Evolutionary conservation across 2,888 invertebrate species (phyloP).

Genomic region (Amaurobius ferox): DNA sequence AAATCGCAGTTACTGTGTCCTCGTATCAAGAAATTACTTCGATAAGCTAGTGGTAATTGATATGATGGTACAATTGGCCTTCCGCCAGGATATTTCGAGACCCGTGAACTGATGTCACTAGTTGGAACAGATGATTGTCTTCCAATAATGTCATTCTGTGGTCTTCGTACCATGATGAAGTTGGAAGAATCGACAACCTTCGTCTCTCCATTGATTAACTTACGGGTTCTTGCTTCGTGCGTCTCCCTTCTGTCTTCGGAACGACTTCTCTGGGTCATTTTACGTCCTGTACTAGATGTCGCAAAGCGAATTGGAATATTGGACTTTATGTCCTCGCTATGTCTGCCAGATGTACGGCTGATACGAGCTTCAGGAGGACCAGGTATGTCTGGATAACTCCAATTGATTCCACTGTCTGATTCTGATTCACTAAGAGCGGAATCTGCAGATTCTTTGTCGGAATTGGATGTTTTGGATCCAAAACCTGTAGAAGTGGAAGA

Average conservation of each 20-base stretch:
- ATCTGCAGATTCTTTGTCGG: constrained; percentile 65
- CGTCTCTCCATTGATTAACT: constrained; percentile 38
- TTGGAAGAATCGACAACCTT: constrained; percentile 67
- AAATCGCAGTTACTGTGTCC: constrained; percentile 73
- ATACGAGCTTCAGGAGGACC: constrained; percentile 17
- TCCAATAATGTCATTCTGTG: not conserved
- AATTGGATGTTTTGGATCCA: constrained; percentile 50
- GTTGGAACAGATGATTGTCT: constrained; percentile 1
- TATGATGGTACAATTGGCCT: constrained; percentile 55
- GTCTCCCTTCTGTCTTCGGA: constrained; percentile 66
- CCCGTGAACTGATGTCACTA: constrained; percentile 1
- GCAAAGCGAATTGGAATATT: constrained; percentile 20
- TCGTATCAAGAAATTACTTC: constrained; percentile 70
- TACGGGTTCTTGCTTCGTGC: constrained; percentile 29
- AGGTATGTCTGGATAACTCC: constrained; percentile 62
- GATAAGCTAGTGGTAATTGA: constrained; percentile 72
- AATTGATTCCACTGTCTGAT: constrained; percentile 63
- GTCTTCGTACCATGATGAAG: constrained; percentile 47
- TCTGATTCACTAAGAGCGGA: constrained; percentile 70
- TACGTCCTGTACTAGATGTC: constrained; percentile 10
- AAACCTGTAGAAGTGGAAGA: constrained; percentile 48
- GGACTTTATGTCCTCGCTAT: constrained; percentile 19
- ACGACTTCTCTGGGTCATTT: constrained; percentile 48
- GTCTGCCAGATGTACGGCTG: constrained; percentile 19
- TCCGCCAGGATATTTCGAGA: constrained; percentile 23